Percentiles rank a stretch among this genome's conserved stretches.
Evolutionary conservation across 2,113 vertebrate genomes (phyloP).

Genomic region (Orthonyx spaldingii): DNA sequence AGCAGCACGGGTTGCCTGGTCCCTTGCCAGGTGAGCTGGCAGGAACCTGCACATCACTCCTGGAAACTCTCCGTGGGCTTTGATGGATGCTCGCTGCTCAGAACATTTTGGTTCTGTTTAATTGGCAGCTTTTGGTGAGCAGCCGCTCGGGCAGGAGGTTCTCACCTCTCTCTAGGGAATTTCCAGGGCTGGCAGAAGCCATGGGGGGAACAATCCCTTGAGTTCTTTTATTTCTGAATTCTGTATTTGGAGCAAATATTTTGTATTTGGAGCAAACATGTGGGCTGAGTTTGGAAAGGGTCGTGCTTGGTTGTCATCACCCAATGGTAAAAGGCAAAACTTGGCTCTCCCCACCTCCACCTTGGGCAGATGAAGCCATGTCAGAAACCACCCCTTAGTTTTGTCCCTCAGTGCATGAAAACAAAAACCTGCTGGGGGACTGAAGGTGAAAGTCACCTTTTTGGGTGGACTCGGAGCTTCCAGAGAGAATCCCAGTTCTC

Average conservation of each 20-base stretch:
- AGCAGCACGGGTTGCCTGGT: not conserved
- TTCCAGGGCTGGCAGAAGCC: not conserved
- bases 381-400: not conserved
- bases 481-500: not conserved
- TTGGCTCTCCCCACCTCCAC: not conserved
- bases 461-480: not conserved
- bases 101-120: not conserved
- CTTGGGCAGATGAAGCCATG: rapidly evolving
- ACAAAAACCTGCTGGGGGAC: not conserved
- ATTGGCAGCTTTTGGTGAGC: not conserved
- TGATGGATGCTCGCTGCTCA: not conserved
- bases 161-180: not conserved
- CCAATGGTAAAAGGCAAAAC: not conserved
- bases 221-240: not conserved
- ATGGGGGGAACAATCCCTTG: not conserved
- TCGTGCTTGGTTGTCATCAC: not conserved
- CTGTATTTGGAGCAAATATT: not conserved
- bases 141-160: not conserved
- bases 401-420: not conserved
- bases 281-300: not conserved
- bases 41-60: not conserved
- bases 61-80: not conserved
- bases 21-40: not conserved
- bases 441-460: slow-evolving; percentile 20
- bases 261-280: not conserved